Conservation (phyloP, 2,797 vertebrate genomes). For the Notoglanidium macrostoma region DNA sequence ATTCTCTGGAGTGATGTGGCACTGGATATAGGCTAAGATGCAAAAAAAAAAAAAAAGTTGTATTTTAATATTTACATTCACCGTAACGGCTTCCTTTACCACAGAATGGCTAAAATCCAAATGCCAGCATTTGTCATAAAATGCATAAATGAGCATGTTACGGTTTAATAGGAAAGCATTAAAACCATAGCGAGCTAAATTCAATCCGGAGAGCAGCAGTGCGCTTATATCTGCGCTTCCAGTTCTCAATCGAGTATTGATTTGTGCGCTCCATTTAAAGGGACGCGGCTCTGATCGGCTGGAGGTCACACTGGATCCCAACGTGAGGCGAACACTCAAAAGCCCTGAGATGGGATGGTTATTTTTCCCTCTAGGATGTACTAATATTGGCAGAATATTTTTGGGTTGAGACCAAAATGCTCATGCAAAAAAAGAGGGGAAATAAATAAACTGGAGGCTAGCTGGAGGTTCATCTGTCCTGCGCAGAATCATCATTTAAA, state of each 20-base stretch:
- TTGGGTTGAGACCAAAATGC: neutral
- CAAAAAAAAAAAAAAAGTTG: neutral
- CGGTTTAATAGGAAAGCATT: slow-evolving; percentile 66
- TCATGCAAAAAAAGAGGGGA: neutral
- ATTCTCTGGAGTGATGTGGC: neutral
- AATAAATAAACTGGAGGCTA: neutral
- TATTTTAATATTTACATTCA: slow-evolving; percentile 5
- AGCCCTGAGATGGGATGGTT: neutral
- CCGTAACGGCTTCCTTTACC: neutral
- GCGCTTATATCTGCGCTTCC: slow-evolving; percentile 71
- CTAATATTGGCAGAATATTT: neutral
- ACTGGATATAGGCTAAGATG: neutral
- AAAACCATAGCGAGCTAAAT: slow-evolving; percentile 61
- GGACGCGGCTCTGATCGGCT: slow-evolving; percentile 75
- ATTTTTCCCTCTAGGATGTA: neutral
- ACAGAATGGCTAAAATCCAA: neutral
- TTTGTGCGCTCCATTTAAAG: slow-evolving; percentile 75
- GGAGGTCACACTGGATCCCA: slow-evolving; percentile 64
- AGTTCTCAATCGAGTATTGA: slow-evolving; percentile 74
- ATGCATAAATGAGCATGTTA: slow-evolving; percentile 4
- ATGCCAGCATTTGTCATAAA: slow-evolving; percentile 1
- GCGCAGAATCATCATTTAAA: neutral
- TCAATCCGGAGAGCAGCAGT: slow-evolving; percentile 65
- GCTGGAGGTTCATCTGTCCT: neutral
- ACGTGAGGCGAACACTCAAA: slow-evolving; percentile 8